Evolutionary conservation across 1,140 invertebrate genomes (phyloP), one percentile per base, ranked within the genome.

Genomic region (Caerostris darwini): DNA sequence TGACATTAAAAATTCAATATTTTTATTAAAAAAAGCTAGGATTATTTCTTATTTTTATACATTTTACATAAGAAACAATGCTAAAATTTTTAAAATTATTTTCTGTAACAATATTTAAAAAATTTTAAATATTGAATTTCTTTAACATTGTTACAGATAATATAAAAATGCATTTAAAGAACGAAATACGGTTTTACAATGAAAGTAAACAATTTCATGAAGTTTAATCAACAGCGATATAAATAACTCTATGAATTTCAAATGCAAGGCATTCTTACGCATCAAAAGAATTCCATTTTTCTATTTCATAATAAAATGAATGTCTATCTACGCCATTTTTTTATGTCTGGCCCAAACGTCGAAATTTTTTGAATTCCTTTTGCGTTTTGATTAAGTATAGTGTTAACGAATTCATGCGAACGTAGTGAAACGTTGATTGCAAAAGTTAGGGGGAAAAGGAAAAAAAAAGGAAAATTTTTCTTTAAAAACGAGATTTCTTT

Each of bases 301-400:
- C n/a, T 17, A 14, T 14, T 17, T 64, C 17, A 10, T 14, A 64
- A 5, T 5, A 64, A 5, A 64, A 64, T 14, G 17, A 17, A 12
- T 14, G 12, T 12, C 61, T 64, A 2, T 12, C 61, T 64, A 0
- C 10, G 4, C 10, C 17, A 12, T 14, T 64, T 64, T 10, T 10
- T 1, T 5, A 77, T n/a, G n/a, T 83, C 50, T 19, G 59, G 57
- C 34, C 69, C 12, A 61, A 61, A n/a, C 61, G 83, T 59, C 17
- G 83, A 86, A 86, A 83, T 34, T 71, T n/a, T 71, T 71, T n/a
- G 69, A 71, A 86, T 34, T 86, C 61, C 83, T 86, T 86, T 86
- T 86, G 58, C 58, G 58, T 86, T 86, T 86, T 86, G 83, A 86
- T 86, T 86, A 86, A 86, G 83, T 61, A 61, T 58, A 86, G 83